Evolutionary conservation across 1,140 invertebrate genomes (phyloP).

Genomic region (Eupristina koningsbergeri): DNA sequence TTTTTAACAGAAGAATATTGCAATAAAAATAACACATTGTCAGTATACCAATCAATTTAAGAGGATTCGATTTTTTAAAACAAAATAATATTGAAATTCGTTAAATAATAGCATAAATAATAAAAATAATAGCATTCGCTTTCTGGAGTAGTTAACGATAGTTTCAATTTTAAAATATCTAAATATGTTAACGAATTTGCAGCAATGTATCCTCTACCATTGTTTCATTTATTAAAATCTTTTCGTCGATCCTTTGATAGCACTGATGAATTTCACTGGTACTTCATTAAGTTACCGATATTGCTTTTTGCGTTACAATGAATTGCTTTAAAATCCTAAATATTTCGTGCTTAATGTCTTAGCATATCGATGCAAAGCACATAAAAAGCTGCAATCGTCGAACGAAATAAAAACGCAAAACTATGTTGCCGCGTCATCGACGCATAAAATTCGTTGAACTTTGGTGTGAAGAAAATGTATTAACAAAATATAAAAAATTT

Average conservation of each 20-base stretch:
- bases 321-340: neutral
- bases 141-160: neutral
- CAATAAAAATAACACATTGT: neutral
- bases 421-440: neutral
- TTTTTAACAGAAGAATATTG: neutral
- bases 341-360: too few species aligned
- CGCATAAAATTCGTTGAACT: neutral
- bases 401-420: neutral
- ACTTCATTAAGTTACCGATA: too few species aligned
- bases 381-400: neutral
- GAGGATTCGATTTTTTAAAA: neutral
- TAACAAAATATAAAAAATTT: constrained; percentile 9
- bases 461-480: neutral
- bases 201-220: too few species aligned
- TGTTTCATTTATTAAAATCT: too few species aligned
- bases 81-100: neutral
- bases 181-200: neutral
- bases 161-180: neutral
- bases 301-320: neutral
- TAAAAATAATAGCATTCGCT: neutral
- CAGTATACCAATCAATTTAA: neutral
- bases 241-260: too few species aligned
- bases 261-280: too few species aligned
- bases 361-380: neutral
- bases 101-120: too few species aligned